Base-by-base conservation (phyloP, 2,113 vertebrate genomes). In the Natator depressus region DNA sequence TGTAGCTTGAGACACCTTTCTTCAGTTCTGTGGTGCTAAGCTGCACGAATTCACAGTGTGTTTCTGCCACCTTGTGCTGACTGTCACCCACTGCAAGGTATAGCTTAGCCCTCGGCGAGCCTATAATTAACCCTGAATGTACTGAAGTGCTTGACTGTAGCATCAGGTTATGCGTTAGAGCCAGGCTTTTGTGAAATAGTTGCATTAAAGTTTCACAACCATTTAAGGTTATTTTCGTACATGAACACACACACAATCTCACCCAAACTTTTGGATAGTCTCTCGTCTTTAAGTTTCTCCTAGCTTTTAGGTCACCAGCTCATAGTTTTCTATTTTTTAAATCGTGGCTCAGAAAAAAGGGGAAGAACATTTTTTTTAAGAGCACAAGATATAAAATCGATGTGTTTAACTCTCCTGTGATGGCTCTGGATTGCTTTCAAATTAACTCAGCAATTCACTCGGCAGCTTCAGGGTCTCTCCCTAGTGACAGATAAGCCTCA, bases 21-120 rank as follows among this genome's bases (percentile, higher is more conserved):
- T 29, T 8, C 31, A 25, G 13, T 1, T 1, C 27, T 13, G 9
- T 22, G 0, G n/a, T n/a, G 53, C 10, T 91, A 84, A 14, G 35
- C 12, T 10, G 13, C 42, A 55, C 78, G 53, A 8, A 62, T 89
- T 96, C 87, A 2, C 12, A 69, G 94, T 69, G 79, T 97, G 4
- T 85, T 98, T 46, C 98, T 98, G 98, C 97, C 98, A 98, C 93
- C 98, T 98, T 49, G 97, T 98, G 98, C 96, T 96, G 82, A 62
- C 80, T 20, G 65, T 94, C 85, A 84, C 72, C 0, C 53, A 97
- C 31, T 98, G 59, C 98, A 97, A 46, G 20, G 24, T 75, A 62
- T 4, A 75, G 27, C 14, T 50, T 35, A 69, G 46, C 20, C 2
- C 10, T 1, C 75, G 35, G 16, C 35, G 46, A 25, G 8, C 2